Evolutionary conservation across 2,113 vertebrate species (phyloP), one percentile per base, ranked within the genome.

Genomic region (Trematomus loennbergii): DNA sequence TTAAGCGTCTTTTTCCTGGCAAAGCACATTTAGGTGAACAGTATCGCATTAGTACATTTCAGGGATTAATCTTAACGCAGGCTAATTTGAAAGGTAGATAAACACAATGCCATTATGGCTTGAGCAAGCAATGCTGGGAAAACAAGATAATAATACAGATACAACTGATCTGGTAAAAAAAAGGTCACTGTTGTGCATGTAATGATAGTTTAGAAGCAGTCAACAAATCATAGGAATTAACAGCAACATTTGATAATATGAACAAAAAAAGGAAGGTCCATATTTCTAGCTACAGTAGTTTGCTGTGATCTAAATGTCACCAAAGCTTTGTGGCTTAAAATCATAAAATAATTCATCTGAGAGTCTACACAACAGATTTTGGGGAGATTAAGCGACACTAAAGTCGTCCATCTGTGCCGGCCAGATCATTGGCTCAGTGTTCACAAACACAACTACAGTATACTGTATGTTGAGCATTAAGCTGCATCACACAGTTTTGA

Each of bases 71-170:
- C 57, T 67, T 73, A 52, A 61, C 4, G 0, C n/a, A 48, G 36
- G 52, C 40, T 75, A 54, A 73, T 83, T 72, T 67, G 33, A 87
- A 20, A 86, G 62, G 60, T 7, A 18, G 22, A 74, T 59, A 84
- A 62, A 75, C 54, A 60, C 72, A 84, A 81, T 75, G 11, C 11
- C 75, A 73, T 74, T 57, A 64, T 29, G 74, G 64, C 45, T 66
- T 66, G 45, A 70, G 77, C 59, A 91, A 87, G 88, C 87, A 84
- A 87, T 84, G 86, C 87, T 86, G 76, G 58, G 70, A 66, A 65
- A 75, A 86, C 77, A 64, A 46, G 54, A 45, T 70, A 83, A 83
- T 73, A 72, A 73, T 16, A 67, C 67, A 63, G 75, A 86, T 81
- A 48, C 74, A 33, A 48, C 45, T 45, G 71, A 75, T 78, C 54